Evolutionary conservation across 2,888 invertebrate species (phyloP).

Genomic region (Mythimna vitellina): DNA sequence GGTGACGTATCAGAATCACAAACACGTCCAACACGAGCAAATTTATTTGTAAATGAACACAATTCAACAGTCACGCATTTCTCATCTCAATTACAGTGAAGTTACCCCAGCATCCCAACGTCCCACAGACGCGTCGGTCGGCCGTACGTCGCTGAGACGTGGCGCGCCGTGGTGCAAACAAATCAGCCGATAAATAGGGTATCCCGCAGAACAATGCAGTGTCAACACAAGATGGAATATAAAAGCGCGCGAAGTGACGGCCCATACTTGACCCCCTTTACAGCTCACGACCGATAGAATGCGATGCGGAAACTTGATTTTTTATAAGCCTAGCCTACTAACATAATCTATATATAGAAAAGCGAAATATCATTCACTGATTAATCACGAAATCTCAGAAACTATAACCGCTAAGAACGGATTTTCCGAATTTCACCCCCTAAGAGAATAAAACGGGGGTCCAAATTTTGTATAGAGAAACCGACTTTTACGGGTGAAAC

Average conservation of each 20-base stretch:
- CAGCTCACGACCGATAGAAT: constrained; percentile 68
- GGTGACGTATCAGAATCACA: constrained; percentile 51
- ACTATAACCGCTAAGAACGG: too few relatives aligned
- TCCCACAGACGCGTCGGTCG: constrained; percentile 55
- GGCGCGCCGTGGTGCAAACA: constrained; percentile 83
- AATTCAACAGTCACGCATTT: constrained; percentile 75
- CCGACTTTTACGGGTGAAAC: too few relatives aligned
- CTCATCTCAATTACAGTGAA: constrained; percentile 81
- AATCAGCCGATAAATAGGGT: constrained; percentile 86
- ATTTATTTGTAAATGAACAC: constrained; percentile 74
- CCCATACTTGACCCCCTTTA: constrained; percentile 71
- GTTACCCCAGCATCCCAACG: constrained; percentile 72
- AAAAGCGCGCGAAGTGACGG: constrained; percentile 81
- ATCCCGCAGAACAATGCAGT: constrained; percentile 84
- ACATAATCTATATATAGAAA: too few relatives aligned
- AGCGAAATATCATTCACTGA: too few relatives aligned
- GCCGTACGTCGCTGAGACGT: constrained; percentile 67
- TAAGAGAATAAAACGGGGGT: too few relatives aligned
- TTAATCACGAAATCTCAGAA: too few relatives aligned
- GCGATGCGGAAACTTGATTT: background rate
- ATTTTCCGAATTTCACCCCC: too few relatives aligned
- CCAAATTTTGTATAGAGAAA: too few relatives aligned
- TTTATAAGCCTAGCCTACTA: background rate
- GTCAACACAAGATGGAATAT: constrained; percentile 88
- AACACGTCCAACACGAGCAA: constrained; percentile 49